Base-by-base conservation (phyloP, 2,113 vertebrate species). In the Callionymus lyra region DNA sequence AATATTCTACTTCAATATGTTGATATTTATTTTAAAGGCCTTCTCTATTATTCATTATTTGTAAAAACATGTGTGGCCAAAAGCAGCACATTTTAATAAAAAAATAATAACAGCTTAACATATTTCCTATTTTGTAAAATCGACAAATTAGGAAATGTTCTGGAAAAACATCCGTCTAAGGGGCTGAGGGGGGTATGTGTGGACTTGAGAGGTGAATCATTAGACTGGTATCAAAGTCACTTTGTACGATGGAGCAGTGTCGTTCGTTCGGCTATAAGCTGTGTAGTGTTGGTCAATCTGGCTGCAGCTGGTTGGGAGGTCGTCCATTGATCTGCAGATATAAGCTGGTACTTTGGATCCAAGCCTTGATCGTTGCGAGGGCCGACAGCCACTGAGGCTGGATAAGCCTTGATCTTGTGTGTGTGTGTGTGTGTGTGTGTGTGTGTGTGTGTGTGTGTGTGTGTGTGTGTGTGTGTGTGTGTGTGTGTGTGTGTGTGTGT, bases 331-430 rank as follows among this genome's bases (percentile, higher is more conserved):
- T 82, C 78, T 80, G 47, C 58, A 70, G 57, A 69, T 70, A 69
- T 76, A 75, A 80, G 67, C 70, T 64, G 71, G 60, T 68, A 55
- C 66, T 73, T 76, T 77, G 69, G 68, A 65, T 58, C 50, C 61
- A 56, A 73, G 73, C 72, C 74, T 68, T 70, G 59, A 53, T 77
- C 70, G 68, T 77, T 73, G 72, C 53, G 52, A 50, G 50, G 65
- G 56, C 50, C 50, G 44, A 56, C 49, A 44, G 52, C 46, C 59
- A 60, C 65, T 56, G 72, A 63, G 68, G 63, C 60, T 65, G 70
- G 70, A 74, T 76, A 69, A 80, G 66, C 78, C 79, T 78, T 82
- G 68, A 85, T 77, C 73, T 73, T 67, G 56, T 69, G 56, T 44
- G 56, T 13, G 43, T n/a, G 32, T 19, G 31, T 17, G 42, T 16